Conservation (phyloP, 2,888 invertebrate species). For the Frankliniella fusca region DNA sequence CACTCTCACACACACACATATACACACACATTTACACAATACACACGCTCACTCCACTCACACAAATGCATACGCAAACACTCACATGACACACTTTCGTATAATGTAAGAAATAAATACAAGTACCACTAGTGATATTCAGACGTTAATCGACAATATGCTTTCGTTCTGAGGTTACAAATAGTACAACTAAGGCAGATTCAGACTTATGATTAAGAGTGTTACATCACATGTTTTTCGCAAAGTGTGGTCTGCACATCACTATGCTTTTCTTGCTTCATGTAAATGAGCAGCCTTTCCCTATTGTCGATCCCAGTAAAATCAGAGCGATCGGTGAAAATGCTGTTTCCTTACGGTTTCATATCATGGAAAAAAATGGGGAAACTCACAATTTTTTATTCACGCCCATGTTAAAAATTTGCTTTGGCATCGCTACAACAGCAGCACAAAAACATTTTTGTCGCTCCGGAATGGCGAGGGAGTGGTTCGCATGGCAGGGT, state of each 20-base stretch:
- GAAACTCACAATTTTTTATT: too few relatives aligned
- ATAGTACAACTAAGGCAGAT: conserved; percentile 13
- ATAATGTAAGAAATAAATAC: conserved; percentile 8
- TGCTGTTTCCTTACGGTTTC: too few relatives aligned
- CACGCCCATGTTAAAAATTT: neutral
- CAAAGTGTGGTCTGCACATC: neutral
- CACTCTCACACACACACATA: neutral
- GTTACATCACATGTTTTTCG: conserved; percentile 10
- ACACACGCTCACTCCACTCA: neutral
- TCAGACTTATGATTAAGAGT: conserved; percentile 9
- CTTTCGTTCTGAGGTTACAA: neutral
- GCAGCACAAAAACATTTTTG: neutral
- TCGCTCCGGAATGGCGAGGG: neutral
- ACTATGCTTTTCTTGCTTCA: too few relatives aligned
- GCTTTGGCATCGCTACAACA: conserved; percentile 16
- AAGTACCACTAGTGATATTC: neutral
- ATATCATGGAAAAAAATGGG: too few relatives aligned
- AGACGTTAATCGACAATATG: neutral
- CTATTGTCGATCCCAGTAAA: too few relatives aligned
- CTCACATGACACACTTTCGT: conserved; percentile 18
- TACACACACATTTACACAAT: neutral
- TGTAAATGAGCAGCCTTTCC: too few relatives aligned
- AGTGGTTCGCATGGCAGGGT: neutral
- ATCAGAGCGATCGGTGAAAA: too few relatives aligned
- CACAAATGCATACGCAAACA: neutral